Conservation (phyloP, 2,113 vertebrate species). For the Camelus dromedarius region DNA sequence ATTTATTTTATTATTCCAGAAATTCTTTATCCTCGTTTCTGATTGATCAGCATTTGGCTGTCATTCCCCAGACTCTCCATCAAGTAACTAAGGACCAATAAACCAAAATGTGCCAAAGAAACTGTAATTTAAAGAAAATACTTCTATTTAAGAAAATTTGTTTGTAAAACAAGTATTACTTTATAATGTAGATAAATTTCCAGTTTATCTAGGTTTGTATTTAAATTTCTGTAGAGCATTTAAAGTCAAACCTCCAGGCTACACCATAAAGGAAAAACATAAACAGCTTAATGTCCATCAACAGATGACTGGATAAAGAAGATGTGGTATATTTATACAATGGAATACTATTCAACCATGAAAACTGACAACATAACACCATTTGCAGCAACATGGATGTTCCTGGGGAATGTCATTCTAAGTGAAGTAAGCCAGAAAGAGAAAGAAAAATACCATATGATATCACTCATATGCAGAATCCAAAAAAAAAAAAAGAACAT, state of each 20-base stretch:
- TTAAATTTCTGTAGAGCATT: slow-evolving; percentile 55
- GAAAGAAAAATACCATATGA: no score
- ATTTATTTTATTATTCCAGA: slow-evolving; percentile 36
- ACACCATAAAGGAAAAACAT: not conserved
- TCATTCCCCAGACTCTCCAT: not conserved
- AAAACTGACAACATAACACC: no score
- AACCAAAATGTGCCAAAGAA: slow-evolving; percentile 22
- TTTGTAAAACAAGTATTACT: slow-evolving; percentile 35
- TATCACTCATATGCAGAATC: no score
- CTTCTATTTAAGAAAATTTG: slow-evolving; percentile 35
- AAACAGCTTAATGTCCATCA: no score
- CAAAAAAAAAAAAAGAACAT: no score
- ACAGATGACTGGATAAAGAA: no score
- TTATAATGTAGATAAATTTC: slow-evolving; percentile 31
- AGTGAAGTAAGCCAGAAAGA: no score
- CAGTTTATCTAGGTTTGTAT: slow-evolving; percentile 43
- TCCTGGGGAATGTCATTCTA: no score
- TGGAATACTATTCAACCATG: no score
- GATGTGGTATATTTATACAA: no score
- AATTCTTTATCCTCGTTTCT: slow-evolving; percentile 48
- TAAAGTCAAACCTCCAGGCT: slow-evolving; percentile 37
- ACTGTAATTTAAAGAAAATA: slow-evolving; percentile 54
- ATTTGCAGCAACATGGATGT: no score
- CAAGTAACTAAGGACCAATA: slow-evolving; percentile 45
- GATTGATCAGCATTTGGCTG: not conserved